phyloP scores from a whole-genome alignment of 1,140 invertebrate species.

The Megalopta genalis region DNA sequence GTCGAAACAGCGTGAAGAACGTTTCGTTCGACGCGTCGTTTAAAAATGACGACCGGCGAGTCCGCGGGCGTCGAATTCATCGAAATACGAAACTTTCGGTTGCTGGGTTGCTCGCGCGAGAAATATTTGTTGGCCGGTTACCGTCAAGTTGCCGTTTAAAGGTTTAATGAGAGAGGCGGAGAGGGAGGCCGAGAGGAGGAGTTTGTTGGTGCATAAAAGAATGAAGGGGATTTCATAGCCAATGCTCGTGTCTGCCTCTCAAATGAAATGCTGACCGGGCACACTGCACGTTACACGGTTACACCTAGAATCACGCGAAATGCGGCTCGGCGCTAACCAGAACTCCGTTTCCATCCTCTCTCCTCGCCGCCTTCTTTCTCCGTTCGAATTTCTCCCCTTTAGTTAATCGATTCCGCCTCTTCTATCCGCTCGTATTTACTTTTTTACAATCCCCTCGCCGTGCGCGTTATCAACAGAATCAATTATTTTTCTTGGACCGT shows the following conservation, averaged over 20 bases:
- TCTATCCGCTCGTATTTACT: not conserved
- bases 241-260: slow-evolving; percentile 54
- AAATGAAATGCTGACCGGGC: slow-evolving; percentile 67
- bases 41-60: not conserved
- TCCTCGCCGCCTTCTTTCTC: slow-evolving; percentile 9
- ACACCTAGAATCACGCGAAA: slow-evolving; percentile 66
- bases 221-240: slow-evolving; percentile 48
- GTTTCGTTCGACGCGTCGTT: too few relatives aligned
- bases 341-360: slow-evolving; percentile 53
- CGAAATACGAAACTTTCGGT: slow-evolving; percentile 16
- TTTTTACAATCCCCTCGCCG: too few relatives aligned
- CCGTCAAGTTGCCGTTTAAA: not conserved
- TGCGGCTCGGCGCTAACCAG: slow-evolving; percentile 62
- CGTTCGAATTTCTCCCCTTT: not conserved
- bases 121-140: slow-evolving; percentile 36
- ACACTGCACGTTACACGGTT: slow-evolving; percentile 58
- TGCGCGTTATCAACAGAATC: too few relatives aligned
- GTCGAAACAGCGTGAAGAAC: not conserved
- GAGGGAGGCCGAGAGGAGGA: slow-evolving; percentile 3
- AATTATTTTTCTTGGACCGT: too few relatives aligned
- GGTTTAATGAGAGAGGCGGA: slow-evolving; percentile 35
- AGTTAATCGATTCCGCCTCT: not conserved
- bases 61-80: not conserved
- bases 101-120: slow-evolving; percentile 31
- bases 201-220: slow-evolving; percentile 57